Conservation (phyloP, 2,888 invertebrate species). For the Agrypnus murinus region DNA sequence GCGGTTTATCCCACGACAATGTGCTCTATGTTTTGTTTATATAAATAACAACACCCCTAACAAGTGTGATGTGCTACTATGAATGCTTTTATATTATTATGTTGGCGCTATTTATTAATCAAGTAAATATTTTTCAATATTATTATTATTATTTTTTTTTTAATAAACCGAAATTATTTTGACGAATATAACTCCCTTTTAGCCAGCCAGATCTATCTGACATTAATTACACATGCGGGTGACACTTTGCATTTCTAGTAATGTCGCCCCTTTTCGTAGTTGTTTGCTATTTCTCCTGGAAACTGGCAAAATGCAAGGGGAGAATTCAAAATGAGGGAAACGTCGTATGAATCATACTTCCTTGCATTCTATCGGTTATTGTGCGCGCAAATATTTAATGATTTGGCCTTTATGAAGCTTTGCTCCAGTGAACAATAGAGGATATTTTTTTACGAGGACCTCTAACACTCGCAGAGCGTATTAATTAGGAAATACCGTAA, state of each 20-base stretch:
- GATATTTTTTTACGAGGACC: constrained; percentile 52
- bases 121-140: background rate
- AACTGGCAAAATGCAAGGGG: constrained; percentile 65
- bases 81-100: no score
- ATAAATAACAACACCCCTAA: no score
- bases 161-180: background rate
- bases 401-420: constrained; percentile 60
- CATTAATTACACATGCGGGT: constrained; percentile 62
- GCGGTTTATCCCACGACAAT: constrained; percentile 26
- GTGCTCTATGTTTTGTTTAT: constrained; percentile 40
- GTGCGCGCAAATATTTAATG: constrained; percentile 65
- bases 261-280: constrained; percentile 59
- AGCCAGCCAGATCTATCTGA: constrained; percentile 35
- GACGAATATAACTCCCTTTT: background rate
- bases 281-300: constrained; percentile 66
- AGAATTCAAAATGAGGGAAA: constrained; percentile 68
- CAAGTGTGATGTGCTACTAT: constrained; percentile 38
- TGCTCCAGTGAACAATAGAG: constrained; percentile 47
- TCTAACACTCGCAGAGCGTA: constrained; percentile 31
- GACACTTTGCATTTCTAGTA: constrained; percentile 63
- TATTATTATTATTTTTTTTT: background rate
- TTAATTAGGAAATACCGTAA: no score
- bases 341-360: constrained; percentile 68
- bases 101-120: constrained; percentile 24
- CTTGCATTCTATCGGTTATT: constrained; percentile 57